Percentiles rank a stretch among this genome's conserved stretches.
Conservation (phyloP, 2,113 vertebrate species). For the Anoura caudifer region DNA sequence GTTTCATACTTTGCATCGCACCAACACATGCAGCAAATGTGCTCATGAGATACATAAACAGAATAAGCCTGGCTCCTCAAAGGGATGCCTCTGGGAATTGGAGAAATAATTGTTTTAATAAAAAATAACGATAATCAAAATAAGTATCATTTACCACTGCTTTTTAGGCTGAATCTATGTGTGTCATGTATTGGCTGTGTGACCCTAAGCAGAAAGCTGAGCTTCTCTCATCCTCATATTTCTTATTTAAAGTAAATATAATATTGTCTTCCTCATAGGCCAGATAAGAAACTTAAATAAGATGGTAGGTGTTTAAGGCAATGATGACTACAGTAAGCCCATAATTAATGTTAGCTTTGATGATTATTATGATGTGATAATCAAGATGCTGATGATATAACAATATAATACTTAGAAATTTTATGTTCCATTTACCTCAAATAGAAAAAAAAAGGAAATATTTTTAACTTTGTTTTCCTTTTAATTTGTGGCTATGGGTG, state of each 20-base stretch:
- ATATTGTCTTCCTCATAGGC: background rate
- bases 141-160: background rate
- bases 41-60: background rate
- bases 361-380: background rate
- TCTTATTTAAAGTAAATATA: background rate
- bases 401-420: background rate
- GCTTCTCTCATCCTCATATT: background rate
- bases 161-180: background rate
- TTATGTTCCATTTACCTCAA: background rate
- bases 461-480: background rate
- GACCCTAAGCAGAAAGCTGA: background rate
- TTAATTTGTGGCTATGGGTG: background rate
- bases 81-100: background rate
- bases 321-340: accelerated
- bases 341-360: background rate
- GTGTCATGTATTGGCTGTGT: background rate
- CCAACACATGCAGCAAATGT: background rate
- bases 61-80: background rate
- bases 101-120: background rate
- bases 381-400: background rate
- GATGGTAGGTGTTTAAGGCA: background rate
- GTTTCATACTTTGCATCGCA: background rate
- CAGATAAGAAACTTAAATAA: background rate
- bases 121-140: background rate
- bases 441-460: background rate